Conservation (phyloP, 64 coral and sea anemone species). For the Cladopsammia gracilis region DNA sequence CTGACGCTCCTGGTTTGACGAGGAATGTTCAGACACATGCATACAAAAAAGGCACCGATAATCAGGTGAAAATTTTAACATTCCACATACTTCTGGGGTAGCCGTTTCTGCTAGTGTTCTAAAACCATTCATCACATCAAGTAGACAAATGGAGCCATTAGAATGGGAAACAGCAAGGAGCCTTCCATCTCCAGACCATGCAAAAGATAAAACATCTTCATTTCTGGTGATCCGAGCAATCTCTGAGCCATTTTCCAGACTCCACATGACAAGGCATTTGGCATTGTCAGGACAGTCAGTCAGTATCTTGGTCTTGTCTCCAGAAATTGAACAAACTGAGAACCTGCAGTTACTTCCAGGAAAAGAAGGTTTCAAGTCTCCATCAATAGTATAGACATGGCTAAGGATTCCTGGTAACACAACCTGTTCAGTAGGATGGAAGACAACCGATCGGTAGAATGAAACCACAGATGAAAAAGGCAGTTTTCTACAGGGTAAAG, state of each 20-base stretch:
- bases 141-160: not conserved
- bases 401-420: constrained; percentile 21
- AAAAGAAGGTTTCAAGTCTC: constrained; percentile 26
- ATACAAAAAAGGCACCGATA: not conserved
- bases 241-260: constrained; percentile 23
- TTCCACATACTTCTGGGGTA: not conserved
- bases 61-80: constrained; percentile 7
- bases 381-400: not conserved
- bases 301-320: not conserved
- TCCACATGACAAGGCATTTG: constrained; percentile 19
- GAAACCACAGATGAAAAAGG: not conserved
- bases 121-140: not conserved
- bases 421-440: constrained; percentile 8
- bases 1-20: too few species aligned
- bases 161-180: constrained; percentile 18
- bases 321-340: constrained; percentile 1
- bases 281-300: not conserved
- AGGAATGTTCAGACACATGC: too few species aligned
- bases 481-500: not conserved
- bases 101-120: not conserved
- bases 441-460: not conserved
- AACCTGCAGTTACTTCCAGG: not conserved
- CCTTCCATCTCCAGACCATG: constrained; percentile 20
- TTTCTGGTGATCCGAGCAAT: not conserved
- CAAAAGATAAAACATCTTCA: constrained; percentile 28